Conservation (phyloP, 2,888 invertebrate genomes). For the Anarsia innoxiella region DNA sequence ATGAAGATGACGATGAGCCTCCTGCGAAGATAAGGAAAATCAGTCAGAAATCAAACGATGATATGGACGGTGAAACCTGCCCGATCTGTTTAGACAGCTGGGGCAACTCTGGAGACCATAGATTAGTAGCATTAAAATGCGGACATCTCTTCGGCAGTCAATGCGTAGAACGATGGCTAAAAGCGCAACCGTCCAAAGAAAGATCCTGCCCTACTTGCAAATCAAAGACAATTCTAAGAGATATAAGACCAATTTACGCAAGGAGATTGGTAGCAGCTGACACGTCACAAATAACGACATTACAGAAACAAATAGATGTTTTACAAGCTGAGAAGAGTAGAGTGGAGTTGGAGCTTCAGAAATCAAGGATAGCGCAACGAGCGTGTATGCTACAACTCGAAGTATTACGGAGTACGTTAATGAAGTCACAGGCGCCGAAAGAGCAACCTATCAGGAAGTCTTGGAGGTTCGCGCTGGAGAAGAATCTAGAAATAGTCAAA, state of each 20-base stretch:
- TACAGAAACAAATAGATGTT: slow-evolving; percentile 77
- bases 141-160: slow-evolving; percentile 93
- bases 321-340: slow-evolving; percentile 74
- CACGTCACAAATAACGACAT: slow-evolving; percentile 81
- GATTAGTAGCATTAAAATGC: slow-evolving; percentile 90
- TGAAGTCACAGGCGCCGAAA: slow-evolving; percentile 40
- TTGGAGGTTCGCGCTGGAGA: slow-evolving; percentile 74
- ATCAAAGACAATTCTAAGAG: slow-evolving; percentile 78
- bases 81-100: slow-evolving; percentile 93
- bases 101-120: slow-evolving; percentile 90
- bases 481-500: slow-evolving; percentile 79
- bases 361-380: slow-evolving; percentile 46
- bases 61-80: slow-evolving; percentile 83
- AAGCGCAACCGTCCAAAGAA: slow-evolving; percentile 65
- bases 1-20: slow-evolving; percentile 29
- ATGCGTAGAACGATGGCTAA: slow-evolving; percentile 87
- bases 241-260: slow-evolving; percentile 87
- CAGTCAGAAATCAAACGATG: slow-evolving; percentile 34
- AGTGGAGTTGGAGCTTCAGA: slow-evolving; percentile 77
- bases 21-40: slow-evolving; percentile 48
- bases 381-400: slow-evolving; percentile 46
- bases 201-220: slow-evolving; percentile 93
- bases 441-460: slow-evolving; percentile 35
- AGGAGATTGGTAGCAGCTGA: slow-evolving; percentile 84
- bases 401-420: slow-evolving; percentile 38